Percentiles rank a stretch among this genome's conserved stretches.
Evolutionary conservation across 2,888 invertebrate genomes (phyloP).

Genomic region (Caenorhabditis sp.): DNA sequence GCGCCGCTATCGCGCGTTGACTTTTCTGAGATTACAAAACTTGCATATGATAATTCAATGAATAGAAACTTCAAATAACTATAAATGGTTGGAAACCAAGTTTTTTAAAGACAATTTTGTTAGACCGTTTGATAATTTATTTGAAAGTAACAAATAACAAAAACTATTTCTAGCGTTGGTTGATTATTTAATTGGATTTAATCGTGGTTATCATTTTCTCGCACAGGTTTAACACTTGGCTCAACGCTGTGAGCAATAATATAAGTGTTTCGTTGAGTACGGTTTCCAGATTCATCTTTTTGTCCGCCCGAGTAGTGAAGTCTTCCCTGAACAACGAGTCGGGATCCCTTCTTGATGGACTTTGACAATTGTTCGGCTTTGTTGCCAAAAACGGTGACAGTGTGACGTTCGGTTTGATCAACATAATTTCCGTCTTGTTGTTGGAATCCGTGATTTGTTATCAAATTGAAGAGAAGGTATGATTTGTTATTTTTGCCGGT

Average conservation of each 20-base stretch:
- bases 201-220: conserved; percentile 7
- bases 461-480: conserved; percentile 55
- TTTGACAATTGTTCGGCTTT: conserved; percentile 41
- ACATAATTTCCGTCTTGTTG: conserved; percentile 23
- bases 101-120: too few relatives aligned
- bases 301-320: conserved; percentile 58
- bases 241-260: conserved; percentile 53
- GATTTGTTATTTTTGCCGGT: conserved; percentile 49
- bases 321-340: conserved; percentile 58
- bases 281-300: conserved; percentile 32
- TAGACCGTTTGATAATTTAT: too few relatives aligned
- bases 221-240: conserved; percentile 32
- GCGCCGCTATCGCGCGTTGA: too few relatives aligned
- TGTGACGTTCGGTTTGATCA: conserved; percentile 50
- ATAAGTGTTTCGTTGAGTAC: conserved; percentile 49
- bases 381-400: conserved; percentile 55
- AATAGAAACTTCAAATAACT: too few relatives aligned
- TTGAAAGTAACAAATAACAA: conserved; percentile 7
- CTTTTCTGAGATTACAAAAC: too few relatives aligned
- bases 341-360: conserved; percentile 50
- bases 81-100: too few relatives aligned
- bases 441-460: conserved; percentile 53
- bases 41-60: too few relatives aligned
- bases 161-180: conserved; percentile 11
- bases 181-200: not conserved